Evolutionary conservation across 2,888 invertebrate species (phyloP).

Genomic region (Acholoe squamosa): DNA sequence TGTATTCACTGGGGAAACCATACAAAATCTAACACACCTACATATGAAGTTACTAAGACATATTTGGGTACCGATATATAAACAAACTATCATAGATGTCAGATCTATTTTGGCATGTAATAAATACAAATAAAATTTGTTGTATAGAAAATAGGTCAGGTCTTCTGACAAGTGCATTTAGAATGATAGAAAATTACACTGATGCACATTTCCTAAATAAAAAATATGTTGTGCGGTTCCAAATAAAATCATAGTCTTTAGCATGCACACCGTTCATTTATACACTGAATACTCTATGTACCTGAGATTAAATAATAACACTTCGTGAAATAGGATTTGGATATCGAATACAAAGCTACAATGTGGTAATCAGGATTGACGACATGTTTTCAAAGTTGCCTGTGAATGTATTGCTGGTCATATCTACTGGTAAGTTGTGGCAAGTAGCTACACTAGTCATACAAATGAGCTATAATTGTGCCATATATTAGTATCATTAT

Average conservation of each 20-base stretch:
- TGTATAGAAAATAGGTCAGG: constrained; percentile 60
- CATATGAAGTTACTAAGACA: constrained; percentile 56
- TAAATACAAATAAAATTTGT: constrained; percentile 58
- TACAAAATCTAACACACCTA: constrained; percentile 60
- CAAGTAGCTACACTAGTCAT: constrained; percentile 55
- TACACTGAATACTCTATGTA: constrained; percentile 58
- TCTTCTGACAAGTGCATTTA: constrained; percentile 60
- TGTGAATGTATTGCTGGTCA: constrained; percentile 57
- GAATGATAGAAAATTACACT: constrained; percentile 61
- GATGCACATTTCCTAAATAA: constrained; percentile 60
- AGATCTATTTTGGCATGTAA: constrained; percentile 49
- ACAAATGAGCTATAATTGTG: constrained; percentile 55
- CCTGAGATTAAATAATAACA: constrained; percentile 62
- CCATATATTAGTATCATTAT: constrained; percentile 30
- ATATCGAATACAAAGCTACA: constrained; percentile 56
- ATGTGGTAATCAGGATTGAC: constrained; percentile 45
- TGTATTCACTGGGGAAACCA: constrained; percentile 55
- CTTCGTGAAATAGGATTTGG: constrained; percentile 59
- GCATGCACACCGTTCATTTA: constrained; percentile 61
- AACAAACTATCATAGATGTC: constrained; percentile 41
- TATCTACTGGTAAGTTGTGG: constrained; percentile 60
- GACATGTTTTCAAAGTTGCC: constrained; percentile 32
- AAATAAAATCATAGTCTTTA: constrained; percentile 62
- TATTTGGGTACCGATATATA: constrained; percentile 53
- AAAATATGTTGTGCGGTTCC: constrained; percentile 61